phyloP scores from a whole-genome alignment of 2,113 vertebrate genomes.

The Pyxicephalus adspersus region DNA sequence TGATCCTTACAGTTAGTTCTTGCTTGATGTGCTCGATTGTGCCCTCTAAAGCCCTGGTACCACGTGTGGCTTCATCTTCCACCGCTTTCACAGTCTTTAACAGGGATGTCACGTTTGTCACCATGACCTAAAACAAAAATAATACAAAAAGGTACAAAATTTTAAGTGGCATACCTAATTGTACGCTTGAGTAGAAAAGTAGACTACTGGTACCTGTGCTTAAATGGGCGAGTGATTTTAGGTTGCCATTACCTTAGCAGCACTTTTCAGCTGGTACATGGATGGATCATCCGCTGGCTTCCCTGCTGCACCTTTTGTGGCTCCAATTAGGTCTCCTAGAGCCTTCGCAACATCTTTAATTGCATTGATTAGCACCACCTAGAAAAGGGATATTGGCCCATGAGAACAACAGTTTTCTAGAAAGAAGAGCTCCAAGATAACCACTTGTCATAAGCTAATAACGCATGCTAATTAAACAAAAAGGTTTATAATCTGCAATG shows the following conservation, averaged over 20 bases:
- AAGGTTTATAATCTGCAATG: background rate
- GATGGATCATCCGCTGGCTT: slow-evolving; percentile 95
- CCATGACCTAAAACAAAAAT: slow-evolving; percentile 85
- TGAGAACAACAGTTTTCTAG: background rate
- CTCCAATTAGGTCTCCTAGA: slow-evolving; percentile 93
- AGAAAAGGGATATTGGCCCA: slow-evolving; percentile 38
- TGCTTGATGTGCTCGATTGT: slow-evolving; percentile 98
- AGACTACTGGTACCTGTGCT: background rate
- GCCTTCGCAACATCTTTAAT: slow-evolving; percentile 98
- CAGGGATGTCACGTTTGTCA: slow-evolving; percentile 97
- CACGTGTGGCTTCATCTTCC: slow-evolving; percentile 96
- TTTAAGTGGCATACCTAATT: too few relatives aligned
- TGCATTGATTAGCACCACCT: slow-evolving; percentile 98
- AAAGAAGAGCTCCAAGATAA: background rate
- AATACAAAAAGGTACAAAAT: too few relatives aligned
- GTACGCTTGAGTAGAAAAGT: too few relatives aligned
- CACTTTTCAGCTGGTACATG: slow-evolving; percentile 98
- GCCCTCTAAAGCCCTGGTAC: slow-evolving; percentile 94
- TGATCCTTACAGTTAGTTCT: slow-evolving; percentile 85
- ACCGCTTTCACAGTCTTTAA: slow-evolving; percentile 98
- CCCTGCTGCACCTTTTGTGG: slow-evolving; percentile 95
- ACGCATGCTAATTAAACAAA: slow-evolving; percentile 5
- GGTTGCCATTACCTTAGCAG: slow-evolving; percentile 85
- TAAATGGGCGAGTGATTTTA: too few relatives aligned
- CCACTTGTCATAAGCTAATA: background rate